Conservation (phyloP, 2,113 vertebrate genomes). For the Strix aluco region DNA sequence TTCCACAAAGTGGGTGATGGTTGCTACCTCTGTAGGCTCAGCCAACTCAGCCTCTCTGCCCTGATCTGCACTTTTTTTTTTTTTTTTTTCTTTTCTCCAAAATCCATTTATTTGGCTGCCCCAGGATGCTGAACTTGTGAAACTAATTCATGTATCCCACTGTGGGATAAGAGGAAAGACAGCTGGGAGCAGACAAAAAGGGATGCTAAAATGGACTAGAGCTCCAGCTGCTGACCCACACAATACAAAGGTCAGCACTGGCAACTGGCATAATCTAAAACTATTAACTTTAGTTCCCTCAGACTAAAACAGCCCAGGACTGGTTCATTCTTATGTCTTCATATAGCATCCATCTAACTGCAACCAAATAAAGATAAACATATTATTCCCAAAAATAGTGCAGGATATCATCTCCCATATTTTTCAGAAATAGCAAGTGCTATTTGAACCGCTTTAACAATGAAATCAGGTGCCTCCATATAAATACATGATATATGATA, state of each 20-base stretch:
- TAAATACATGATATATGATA: background rate
- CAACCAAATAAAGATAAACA: background rate
- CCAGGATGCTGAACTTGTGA: background rate
- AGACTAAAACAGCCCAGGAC: background rate
- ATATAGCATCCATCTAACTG: background rate
- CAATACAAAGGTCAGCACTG: background rate
- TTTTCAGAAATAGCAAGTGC: slow-evolving; percentile 6
- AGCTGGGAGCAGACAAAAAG: background rate
- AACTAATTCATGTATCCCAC: background rate
- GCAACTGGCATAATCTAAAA: background rate
- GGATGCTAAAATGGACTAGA: background rate
- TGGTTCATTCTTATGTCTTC: background rate
- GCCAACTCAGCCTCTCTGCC: background rate
- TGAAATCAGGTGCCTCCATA: background rate
- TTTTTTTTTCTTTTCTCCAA: background rate
- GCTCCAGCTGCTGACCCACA: background rate
- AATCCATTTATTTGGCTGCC: background rate
- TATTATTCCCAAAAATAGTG: background rate
- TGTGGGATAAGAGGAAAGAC: background rate
- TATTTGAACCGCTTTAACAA: slow-evolving; percentile 25
- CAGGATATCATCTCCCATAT: background rate
- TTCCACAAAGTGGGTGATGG: background rate
- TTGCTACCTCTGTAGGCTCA: background rate
- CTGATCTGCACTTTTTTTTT: background rate
- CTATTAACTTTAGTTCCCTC: background rate